Evolutionary conservation across 2,797 vertebrate species (phyloP).

Genomic region (Chelon auratus): DNA sequence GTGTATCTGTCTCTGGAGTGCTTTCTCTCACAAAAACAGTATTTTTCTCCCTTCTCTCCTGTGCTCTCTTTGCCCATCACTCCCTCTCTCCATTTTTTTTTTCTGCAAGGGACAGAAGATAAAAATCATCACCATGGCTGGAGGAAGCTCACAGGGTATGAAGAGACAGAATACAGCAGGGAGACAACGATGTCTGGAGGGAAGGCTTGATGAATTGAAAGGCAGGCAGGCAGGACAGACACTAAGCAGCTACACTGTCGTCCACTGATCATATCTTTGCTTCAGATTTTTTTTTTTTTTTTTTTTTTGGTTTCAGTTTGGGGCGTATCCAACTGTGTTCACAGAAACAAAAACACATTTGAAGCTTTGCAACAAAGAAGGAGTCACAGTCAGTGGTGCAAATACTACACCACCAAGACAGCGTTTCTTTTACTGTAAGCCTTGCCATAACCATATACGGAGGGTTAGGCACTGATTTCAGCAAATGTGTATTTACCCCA

Average conservation of each 20-base stretch:
- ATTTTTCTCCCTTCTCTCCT: not conserved
- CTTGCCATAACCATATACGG: not conserved
- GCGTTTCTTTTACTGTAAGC: not conserved
- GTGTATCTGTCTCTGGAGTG: conserved; percentile 38
- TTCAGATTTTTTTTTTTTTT: conserved; percentile 12
- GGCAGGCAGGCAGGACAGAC: conserved; percentile 24
- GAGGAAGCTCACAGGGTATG: conserved; percentile 44
- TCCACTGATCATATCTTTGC: conserved; percentile 37
- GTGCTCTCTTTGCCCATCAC: conserved; percentile 1
- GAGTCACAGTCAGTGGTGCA: not conserved
- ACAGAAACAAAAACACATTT: not conserved
- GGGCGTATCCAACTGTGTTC: conserved; percentile 8
- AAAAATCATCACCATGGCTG: conserved; percentile 49
- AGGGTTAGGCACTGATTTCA: too few species aligned
- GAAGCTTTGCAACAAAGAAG: not conserved
- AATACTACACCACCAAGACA: not conserved
- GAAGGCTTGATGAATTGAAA: conserved; percentile 50
- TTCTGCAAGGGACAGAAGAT: conserved; percentile 49
- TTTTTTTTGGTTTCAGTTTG: conserved; percentile 27
- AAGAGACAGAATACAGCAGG: conserved; percentile 39
- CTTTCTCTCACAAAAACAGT: conserved; percentile 22
- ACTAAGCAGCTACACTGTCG: conserved; percentile 23
- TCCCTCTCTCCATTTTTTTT: conserved; percentile 9
- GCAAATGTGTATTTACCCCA: too few species aligned
- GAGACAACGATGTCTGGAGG: conserved; percentile 52